Percentiles rank a stretch among this genome's conserved stretches.
phyloP scores from a whole-genome alignment of 2,113 vertebrate species.

The Xyrauchen texanus region DNA sequence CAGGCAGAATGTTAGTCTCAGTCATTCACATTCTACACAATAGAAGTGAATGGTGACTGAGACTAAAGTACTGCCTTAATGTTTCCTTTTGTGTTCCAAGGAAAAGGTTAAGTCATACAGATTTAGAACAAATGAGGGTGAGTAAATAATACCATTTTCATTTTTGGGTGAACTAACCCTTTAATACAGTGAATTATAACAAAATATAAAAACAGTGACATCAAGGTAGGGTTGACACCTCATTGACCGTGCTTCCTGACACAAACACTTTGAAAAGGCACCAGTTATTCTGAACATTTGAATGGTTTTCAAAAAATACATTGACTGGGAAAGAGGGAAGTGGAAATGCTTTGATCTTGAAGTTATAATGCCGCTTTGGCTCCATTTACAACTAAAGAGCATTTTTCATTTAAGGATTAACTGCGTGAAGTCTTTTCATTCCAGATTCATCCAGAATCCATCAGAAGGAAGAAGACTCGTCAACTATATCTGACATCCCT shows the following conservation, averaged over 20 bases:
- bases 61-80: no score
- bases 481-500: constrained; percentile 14
- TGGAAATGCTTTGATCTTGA: neutral
- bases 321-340: neutral
- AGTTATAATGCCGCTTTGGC: neutral
- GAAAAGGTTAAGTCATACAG: no score
- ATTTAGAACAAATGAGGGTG: no score
- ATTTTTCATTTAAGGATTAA: constrained; percentile 5
- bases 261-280: neutral
- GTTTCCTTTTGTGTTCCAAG: no score
- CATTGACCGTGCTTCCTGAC: neutral
- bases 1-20: no score
- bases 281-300: neutral
- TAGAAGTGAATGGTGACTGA: no score
- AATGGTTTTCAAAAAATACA: neutral
- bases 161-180: no score
- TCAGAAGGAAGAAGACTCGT: neutral
- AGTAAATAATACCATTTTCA: no score
- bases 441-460: neutral
- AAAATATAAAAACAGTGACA: neutral
- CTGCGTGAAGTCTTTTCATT: neutral
- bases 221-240: neutral
- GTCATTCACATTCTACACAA: no score
- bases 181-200: neutral
- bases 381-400: neutral